These are phyloP conservation scores for Thera britannica DNA, from an alignment of 2,888 invertebrate genomes.

Conservation along the genomic window DNA sequence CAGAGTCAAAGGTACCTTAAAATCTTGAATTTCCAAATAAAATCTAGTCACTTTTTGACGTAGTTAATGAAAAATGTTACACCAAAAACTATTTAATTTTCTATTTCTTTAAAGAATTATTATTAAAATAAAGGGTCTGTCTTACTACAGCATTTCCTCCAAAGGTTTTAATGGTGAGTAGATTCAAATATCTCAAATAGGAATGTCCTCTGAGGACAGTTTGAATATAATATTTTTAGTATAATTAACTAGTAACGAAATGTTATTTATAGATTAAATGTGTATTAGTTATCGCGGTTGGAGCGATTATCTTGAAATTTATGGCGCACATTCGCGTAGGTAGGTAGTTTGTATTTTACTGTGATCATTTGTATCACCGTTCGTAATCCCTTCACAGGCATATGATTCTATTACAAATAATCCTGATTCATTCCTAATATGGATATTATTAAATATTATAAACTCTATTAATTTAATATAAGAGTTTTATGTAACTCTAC, in stretches of 20 bases:
- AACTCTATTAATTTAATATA: conserved; percentile 11
- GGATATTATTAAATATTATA: neutral
- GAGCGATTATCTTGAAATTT: conserved; percentile 63
- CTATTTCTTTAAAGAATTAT: conserved; percentile 30
- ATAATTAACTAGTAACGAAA: conserved; percentile 34
- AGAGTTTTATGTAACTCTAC: conserved; percentile 17
- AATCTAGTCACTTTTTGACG: conserved; percentile 62
- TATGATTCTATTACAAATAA: conserved; percentile 11
- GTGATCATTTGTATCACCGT: conserved; percentile 66
- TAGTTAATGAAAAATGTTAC: conserved; percentile 46
- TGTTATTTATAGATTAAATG: conserved; percentile 41
- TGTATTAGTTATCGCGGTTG: conserved; percentile 38
- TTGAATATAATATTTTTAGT: conserved; percentile 36
- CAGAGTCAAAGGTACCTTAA: conserved; percentile 23
- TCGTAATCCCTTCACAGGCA: conserved; percentile 27
- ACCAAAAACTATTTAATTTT: conserved; percentile 43
- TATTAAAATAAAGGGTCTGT: conserved; percentile 24
- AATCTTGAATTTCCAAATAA: conserved; percentile 37
- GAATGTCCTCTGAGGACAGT: conserved; percentile 40
- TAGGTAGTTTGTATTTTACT: conserved; percentile 80
- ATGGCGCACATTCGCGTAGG: conserved; percentile 82
- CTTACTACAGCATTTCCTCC: conserved; percentile 32
- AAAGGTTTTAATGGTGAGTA: conserved; percentile 48
- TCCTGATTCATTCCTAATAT: conserved; percentile 11
- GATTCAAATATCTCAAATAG: conserved; percentile 39